Percentiles rank a stretch among this genome's conserved stretches.
Conservation (phyloP, 1,140 invertebrate genomes). For the Ostrea denselamellosa region DNA sequence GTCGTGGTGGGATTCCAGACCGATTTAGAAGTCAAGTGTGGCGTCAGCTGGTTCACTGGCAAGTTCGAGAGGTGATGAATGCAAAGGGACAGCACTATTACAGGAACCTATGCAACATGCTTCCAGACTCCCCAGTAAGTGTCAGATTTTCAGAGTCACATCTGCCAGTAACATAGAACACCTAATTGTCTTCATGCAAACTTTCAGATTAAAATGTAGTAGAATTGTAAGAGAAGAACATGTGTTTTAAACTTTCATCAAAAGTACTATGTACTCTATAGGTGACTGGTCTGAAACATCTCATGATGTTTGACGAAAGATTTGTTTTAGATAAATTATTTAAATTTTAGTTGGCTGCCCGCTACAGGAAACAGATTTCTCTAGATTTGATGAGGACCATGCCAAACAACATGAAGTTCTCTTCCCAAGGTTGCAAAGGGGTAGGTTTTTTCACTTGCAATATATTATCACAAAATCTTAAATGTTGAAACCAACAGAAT, state of each 20-base stretch:
- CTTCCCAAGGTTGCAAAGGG: constrained; percentile 78
- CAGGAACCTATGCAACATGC: constrained; percentile 78
- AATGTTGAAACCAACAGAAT: background rate
- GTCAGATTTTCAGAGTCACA: background rate
- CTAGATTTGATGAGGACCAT: constrained; percentile 81
- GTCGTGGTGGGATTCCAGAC: constrained; percentile 80
- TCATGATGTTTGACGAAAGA: background rate
- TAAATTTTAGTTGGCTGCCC: constrained; percentile 76
- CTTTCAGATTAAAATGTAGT: background rate
- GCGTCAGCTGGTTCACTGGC: constrained; percentile 78
- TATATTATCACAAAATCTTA: background rate
- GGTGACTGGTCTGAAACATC: background rate
- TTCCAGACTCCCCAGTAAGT: constrained; percentile 79
- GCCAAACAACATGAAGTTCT: constrained; percentile 81
- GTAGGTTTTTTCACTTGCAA: constrained; percentile 65
- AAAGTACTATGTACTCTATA: background rate
- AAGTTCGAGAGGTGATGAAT: constrained; percentile 78
- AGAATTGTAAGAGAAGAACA: background rate
- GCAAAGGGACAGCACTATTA: constrained; percentile 81
- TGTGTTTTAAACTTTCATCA: background rate
- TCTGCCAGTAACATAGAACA: background rate
- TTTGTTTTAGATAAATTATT: background rate
- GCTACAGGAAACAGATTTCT: constrained; percentile 81
- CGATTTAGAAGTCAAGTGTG: constrained; percentile 79
- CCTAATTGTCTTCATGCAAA: background rate